Base-by-base conservation (phyloP, 2,888 invertebrate genomes). In the Furcula furcula region DNA sequence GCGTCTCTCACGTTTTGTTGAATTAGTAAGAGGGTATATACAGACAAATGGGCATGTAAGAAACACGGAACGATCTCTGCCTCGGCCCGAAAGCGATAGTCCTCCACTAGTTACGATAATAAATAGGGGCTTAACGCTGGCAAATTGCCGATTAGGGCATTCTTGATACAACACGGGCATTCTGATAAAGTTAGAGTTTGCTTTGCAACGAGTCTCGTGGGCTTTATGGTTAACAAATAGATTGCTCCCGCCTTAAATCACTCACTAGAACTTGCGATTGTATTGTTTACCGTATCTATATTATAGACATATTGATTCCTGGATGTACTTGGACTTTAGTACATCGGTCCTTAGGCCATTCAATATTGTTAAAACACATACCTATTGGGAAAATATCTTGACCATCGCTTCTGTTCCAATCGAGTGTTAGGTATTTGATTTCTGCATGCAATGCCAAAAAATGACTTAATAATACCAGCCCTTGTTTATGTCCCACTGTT, bases 21-120 rank as follows among this genome's bases (percentile, higher is more conserved):
- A 82, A 82, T 82, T 79, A 80, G 77, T 82, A 72, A 80, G 71
- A 78, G 78, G 80, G 78, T 79, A n/a, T n/a, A n/a, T n/a, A 64
- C 66, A 74, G 68, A 82, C 70, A 77, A 79, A 79, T 71, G 73
- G 73, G 46, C 58, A 62, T 64, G 71, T 74, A 75, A 77, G 72
- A 73, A 76, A 71, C 74, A 65, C 64, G 65, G 61, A 78, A 77
- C 76, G 70, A 68, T 73, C 75, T 67, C 70, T 51, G 58, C 65
- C 67, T 72, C 64, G 61, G 61, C 54, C 68, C 61, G 71, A 77
- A 82, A 77, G 68, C 79, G 77, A 82, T 84, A 84, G 82, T 80
- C 74, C 68, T 68, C 65, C 67, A 70, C 82, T 81, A 83, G 80
- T 80, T 82, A 76, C 77, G 68, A 84, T 83, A 83, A 78, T 76